phyloP scores from a whole-genome alignment of 2,888 invertebrate genomes.

The Bimastos eiseni region DNA sequence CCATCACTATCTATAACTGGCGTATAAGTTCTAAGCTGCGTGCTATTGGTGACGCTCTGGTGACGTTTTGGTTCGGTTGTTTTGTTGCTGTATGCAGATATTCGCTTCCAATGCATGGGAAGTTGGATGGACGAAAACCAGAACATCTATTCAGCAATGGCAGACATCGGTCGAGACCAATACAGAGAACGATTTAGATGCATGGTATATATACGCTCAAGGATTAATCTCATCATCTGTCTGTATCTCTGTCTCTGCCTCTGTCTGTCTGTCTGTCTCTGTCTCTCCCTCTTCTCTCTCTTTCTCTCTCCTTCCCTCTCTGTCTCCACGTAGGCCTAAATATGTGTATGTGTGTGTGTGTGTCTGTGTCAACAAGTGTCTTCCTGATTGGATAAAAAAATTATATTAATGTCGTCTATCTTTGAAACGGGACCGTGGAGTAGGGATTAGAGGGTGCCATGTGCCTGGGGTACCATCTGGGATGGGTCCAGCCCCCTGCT shows the following conservation, averaged over 20 bases:
- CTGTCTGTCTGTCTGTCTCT: too few species aligned
- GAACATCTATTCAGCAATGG: slow-evolving; percentile 93
- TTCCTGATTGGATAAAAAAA: too few species aligned
- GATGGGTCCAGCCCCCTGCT: too few species aligned
- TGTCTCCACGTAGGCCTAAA: too few species aligned
- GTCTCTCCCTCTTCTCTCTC: too few species aligned
- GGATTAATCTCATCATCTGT: background rate
- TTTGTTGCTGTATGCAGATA: slow-evolving; percentile 46
- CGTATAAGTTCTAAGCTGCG: too few species aligned
- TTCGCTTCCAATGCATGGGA: slow-evolving; percentile 61
- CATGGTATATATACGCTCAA: slow-evolving; percentile 65
- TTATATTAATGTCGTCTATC: too few species aligned
- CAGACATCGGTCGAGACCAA: slow-evolving; percentile 91
- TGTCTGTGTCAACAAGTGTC: background rate
- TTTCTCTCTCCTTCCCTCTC: background rate
- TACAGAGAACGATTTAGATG: slow-evolving; percentile 93
- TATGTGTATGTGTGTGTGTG: too few species aligned
- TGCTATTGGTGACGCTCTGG: background rate
- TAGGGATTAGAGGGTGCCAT: too few species aligned
- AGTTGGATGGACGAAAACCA: slow-evolving; percentile 57
- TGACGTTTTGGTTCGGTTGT: background rate
- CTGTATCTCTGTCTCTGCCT: background rate
- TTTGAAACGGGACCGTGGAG: too few species aligned
- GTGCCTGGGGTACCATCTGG: too few species aligned
- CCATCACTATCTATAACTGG: background rate